A percentile compares a stretch with the other conserved stretches of the same genome.
These are phyloP conservation scores for Oceanites oceanicus DNA, from an alignment of 2,113 vertebrate species.

Conservation along the genomic window DNA sequence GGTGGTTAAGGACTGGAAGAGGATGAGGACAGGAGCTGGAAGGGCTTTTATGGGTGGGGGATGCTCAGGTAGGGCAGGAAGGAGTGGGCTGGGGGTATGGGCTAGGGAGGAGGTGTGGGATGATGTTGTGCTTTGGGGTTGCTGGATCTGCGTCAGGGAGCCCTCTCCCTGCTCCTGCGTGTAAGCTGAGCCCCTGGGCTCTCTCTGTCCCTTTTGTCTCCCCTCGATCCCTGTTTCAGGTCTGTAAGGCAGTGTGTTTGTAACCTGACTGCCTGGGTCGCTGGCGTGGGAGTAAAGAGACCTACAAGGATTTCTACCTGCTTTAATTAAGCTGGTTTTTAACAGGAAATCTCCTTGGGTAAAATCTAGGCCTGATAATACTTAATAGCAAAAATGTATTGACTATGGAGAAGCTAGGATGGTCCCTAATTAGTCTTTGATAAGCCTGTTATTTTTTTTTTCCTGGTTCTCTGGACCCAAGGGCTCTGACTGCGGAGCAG, in stretches of 20 bases:
- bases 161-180: not conserved
- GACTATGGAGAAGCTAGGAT: not conserved
- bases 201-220: not conserved
- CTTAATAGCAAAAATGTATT: not conserved
- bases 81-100: not conserved
- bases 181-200: not conserved
- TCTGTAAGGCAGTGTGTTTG: not conserved
- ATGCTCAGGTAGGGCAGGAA: not conserved
- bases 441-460: not conserved
- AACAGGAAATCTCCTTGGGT: not conserved
- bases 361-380: not conserved
- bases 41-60: not conserved
- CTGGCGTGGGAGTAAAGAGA: not conserved
- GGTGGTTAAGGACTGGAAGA: not conserved
- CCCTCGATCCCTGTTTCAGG: not conserved
- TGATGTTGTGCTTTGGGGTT: not conserved
- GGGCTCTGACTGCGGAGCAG: not conserved
- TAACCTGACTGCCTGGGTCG: not conserved
- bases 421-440: constrained; percentile 1
- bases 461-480: not conserved
- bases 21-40: not conserved
- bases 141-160: not conserved
- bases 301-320: not conserved
- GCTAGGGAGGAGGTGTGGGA: too few relatives aligned
- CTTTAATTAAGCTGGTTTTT: not conserved